phyloP scores from a whole-genome alignment of 2,888 invertebrate species.

The Trachelus troglodyta region DNA sequence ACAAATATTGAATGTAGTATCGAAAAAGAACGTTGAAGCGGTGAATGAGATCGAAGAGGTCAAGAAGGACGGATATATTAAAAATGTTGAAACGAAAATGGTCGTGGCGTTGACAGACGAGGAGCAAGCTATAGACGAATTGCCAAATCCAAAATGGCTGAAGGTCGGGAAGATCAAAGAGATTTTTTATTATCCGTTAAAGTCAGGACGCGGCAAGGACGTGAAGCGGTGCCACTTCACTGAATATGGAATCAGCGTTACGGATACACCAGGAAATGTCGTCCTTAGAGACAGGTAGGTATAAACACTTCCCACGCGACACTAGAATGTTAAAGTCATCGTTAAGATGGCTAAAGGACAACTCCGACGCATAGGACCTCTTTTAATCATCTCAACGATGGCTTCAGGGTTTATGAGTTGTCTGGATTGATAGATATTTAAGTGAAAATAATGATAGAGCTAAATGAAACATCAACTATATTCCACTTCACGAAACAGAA shows the following conservation, averaged over 20 bases:
- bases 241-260: slow-evolving; percentile 52
- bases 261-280: slow-evolving; percentile 27
- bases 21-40: neutral
- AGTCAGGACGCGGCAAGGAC: slow-evolving; percentile 62
- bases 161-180: slow-evolving; percentile 59
- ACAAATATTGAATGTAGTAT: neutral
- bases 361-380: no score
- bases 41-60: neutral
- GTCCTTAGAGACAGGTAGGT: slow-evolving; percentile 48
- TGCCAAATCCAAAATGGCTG: slow-evolving; percentile 51
- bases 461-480: neutral
- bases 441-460: neutral
- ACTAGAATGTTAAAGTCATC: neutral
- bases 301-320: neutral
- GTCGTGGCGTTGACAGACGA: neutral
- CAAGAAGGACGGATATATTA: neutral
- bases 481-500: slow-evolving; percentile 43
- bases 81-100: neutral
- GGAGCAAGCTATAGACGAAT: slow-evolving; percentile 3
- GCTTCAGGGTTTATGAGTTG: no score
- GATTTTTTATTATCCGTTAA: slow-evolving; percentile 63
- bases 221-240: slow-evolving; percentile 54
- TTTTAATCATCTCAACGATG: no score
- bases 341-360: no score
- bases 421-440: no score